A percentile compares a stretch with the other conserved stretches of the same genome.
These are phyloP conservation scores for Eurosta solidaginis DNA, from an alignment of 1,140 invertebrate genomes.

Conservation along the genomic window DNA sequence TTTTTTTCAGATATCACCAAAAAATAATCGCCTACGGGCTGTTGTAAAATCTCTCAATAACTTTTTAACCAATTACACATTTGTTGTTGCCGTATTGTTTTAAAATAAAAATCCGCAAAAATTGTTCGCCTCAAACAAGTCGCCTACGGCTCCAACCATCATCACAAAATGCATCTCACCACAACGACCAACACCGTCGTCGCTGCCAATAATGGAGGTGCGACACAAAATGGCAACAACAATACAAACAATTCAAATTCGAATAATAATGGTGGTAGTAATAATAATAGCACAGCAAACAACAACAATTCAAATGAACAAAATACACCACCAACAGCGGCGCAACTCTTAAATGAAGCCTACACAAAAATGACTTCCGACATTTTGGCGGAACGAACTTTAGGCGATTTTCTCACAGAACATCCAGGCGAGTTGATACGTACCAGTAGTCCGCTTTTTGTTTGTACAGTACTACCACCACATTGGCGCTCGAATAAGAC, in stretches of 20 bases:
- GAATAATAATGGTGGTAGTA: conserved; percentile 32
- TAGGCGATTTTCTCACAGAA: conserved; percentile 89
- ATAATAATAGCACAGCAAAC: conserved; percentile 57
- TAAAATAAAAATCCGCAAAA: conserved; percentile 30
- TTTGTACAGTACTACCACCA: conserved; percentile 88
- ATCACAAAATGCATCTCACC: conserved; percentile 39
- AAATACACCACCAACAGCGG: conserved; percentile 64
- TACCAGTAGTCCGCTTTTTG: conserved; percentile 89
- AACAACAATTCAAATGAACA: conserved; percentile 61
- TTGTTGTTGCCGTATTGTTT: not conserved
- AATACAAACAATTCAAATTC: conserved; percentile 31
- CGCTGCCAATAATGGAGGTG: conserved; percentile 31
- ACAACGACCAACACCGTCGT: conserved; percentile 37
- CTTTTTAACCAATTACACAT: not conserved
- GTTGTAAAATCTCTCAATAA: not conserved
- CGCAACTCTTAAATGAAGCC: conserved; percentile 75
- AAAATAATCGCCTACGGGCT: too few relatives aligned
- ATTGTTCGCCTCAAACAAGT: conserved; percentile 36
- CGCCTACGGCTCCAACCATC: conserved; percentile 41
- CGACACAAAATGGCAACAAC: conserved; percentile 35
- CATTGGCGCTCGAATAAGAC: conserved; percentile 99
- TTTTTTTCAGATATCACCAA: too few relatives aligned
- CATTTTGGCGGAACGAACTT: conserved; percentile 80
- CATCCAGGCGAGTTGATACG: conserved; percentile 90
- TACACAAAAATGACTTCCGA: conserved; percentile 89